A percentile compares a stretch with the other conserved stretches of the same genome.
Evolutionary conservation across 2,888 invertebrate species (phyloP).

Genomic region (Eurytoma californica): DNA sequence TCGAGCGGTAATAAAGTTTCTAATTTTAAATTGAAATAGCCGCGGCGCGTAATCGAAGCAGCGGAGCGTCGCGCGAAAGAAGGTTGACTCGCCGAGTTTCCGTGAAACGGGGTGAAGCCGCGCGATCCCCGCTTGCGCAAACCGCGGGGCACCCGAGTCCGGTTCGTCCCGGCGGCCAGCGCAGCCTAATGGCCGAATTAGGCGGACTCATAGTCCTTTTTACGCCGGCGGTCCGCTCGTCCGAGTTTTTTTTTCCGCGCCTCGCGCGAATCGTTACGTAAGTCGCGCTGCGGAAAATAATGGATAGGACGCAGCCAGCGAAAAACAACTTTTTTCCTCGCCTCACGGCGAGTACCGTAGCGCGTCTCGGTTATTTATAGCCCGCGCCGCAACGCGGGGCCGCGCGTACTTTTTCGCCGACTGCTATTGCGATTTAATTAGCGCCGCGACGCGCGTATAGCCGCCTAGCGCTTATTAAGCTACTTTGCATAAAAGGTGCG

Average conservation of each 20-base stretch:
- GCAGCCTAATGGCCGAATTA: too few relatives aligned
- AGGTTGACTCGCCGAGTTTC: background rate
- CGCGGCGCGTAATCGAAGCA: background rate
- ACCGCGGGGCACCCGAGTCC: too few relatives aligned
- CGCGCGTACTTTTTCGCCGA: background rate
- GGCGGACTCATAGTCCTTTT: too few relatives aligned
- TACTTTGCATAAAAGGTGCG: background rate
- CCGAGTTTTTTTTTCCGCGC: background rate
- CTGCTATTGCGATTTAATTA: conserved; percentile 5
- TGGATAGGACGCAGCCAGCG: background rate
- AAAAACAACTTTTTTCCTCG: conserved; percentile 6
- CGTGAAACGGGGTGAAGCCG: too few relatives aligned
- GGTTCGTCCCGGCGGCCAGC: too few relatives aligned
- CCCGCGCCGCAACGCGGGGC: background rate
- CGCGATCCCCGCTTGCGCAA: too few relatives aligned
- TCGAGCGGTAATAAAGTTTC: conserved; percentile 46
- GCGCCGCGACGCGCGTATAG: background rate
- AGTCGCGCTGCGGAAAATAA: conserved; percentile 13
- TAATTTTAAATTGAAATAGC: conserved; percentile 45
- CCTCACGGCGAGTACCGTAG: too few relatives aligned
- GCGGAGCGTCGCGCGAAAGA: background rate
- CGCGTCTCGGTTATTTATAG: conserved; percentile 10
- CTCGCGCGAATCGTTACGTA: background rate
- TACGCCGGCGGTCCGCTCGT: too few relatives aligned
- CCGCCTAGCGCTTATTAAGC: background rate